Evolutionary conservation across 2,888 invertebrate genomes (phyloP).

Genomic region (Xylota segnis): DNA sequence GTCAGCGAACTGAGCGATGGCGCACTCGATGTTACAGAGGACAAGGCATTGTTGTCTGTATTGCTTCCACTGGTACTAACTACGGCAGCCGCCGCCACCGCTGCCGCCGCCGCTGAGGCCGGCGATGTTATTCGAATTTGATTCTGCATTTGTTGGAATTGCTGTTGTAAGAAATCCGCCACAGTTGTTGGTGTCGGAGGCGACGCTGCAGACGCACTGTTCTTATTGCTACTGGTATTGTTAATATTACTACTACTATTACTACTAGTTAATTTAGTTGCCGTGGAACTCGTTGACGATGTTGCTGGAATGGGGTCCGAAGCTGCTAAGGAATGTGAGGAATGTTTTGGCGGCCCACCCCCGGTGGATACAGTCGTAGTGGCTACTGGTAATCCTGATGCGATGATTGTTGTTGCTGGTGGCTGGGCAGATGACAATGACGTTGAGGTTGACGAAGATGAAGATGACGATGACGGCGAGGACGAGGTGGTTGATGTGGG

Average conservation of each 20-base stretch:
- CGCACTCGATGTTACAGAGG: conserved; percentile 40
- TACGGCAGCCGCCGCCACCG: conserved; percentile 67
- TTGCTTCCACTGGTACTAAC: conserved; percentile 62
- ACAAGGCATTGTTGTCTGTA: conserved; percentile 74
- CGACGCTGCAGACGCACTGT: conserved; percentile 74
- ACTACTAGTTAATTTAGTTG: conserved; percentile 53
- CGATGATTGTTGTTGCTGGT: conserved; percentile 72
- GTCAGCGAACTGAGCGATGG: conserved; percentile 81
- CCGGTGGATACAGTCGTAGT: conserved; percentile 31
- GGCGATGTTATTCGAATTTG: conserved; percentile 71
- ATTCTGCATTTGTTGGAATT: conserved; percentile 75
- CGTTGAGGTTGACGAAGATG: conserved; percentile 46
- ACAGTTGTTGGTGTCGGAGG: conserved; percentile 79
- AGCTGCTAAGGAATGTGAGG: conserved; percentile 38
- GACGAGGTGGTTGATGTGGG: conserved; percentile 64
- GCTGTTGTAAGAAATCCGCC: conserved; percentile 72
- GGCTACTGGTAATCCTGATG: conserved; percentile 66
- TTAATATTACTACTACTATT: conserved; percentile 57
- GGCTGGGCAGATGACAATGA: conserved; percentile 56
- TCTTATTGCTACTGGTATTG: conserved; percentile 77
- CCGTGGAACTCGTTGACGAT: conserved; percentile 45
- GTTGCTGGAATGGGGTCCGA: conserved; percentile 45
- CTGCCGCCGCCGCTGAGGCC: conserved; percentile 45
- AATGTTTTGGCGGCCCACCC: conserved; percentile 35
- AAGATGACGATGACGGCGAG: conserved; percentile 56